Conservation (phyloP, 2,888 invertebrate species). For the Tenthredo scrophulariae region DNA sequence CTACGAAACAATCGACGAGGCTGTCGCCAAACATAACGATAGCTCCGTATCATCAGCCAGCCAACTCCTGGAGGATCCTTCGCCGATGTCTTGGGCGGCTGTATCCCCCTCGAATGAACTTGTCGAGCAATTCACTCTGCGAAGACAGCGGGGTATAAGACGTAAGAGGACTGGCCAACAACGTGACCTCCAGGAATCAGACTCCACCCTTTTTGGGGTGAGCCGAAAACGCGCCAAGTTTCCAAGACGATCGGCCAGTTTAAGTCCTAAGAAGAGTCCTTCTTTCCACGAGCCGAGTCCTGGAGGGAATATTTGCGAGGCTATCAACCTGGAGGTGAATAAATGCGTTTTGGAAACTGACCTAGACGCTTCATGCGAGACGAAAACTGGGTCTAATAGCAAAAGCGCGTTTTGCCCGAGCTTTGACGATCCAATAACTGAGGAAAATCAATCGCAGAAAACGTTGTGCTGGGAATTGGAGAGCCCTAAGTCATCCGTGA, state of each 20-base stretch:
- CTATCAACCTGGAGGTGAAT: conserved; percentile 74
- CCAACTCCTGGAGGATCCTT: conserved; percentile 75
- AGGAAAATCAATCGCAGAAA: conserved; percentile 59
- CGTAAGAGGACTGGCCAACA: conserved; percentile 71
- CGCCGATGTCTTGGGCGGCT: conserved; percentile 74
- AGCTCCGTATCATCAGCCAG: conserved; percentile 76
- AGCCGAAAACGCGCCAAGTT: conserved; percentile 66
- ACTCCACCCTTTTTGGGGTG: conserved; percentile 61
- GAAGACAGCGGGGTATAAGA: conserved; percentile 74
- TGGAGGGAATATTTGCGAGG: conserved; percentile 63
- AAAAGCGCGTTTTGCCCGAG: conserved; percentile 62
- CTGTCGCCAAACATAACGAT: conserved; percentile 68
- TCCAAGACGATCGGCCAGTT: conserved; percentile 63
- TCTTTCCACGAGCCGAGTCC: conserved; percentile 57
- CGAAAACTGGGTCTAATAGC: conserved; percentile 48
- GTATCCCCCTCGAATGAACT: conserved; percentile 71
- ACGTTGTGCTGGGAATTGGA: conserved; percentile 71
- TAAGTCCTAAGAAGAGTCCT: conserved; percentile 61
- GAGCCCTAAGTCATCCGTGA: conserved; percentile 73
- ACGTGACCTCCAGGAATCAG: conserved; percentile 56
- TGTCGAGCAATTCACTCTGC: conserved; percentile 73
- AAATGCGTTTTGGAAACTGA: conserved; percentile 73
- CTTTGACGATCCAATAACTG: conserved; percentile 59
- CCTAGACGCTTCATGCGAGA: conserved; percentile 68
- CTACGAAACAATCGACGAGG: conserved; percentile 66